Evolutionary conservation across 1,140 invertebrate genomes (phyloP), one percentile per base, ranked within the genome.

Genomic region (Probaryconus sp.): DNA sequence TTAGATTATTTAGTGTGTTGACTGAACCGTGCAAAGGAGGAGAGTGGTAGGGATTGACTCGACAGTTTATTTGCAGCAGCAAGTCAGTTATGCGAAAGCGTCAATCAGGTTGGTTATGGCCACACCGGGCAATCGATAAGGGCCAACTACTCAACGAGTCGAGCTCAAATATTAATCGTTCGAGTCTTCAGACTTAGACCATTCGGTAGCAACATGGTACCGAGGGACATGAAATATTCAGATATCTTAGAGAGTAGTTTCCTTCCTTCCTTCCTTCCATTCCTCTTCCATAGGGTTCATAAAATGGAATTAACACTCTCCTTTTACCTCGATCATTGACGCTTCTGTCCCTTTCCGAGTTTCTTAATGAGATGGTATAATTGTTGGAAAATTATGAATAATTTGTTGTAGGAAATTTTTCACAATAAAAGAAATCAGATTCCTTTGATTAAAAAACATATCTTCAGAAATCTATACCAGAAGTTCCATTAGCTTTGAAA

Each of bases 221-320:
- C 69, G 67, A 71, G 51, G 47, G 45, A 47, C 79, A 82, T 85
- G 75, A 85, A 85, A 83, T 84, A 85, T 84, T 77, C 80, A 85
- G 65, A 47, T 74, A 68, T 83, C 77, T 85, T 83, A 77, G 81
- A 79, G 74, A 78, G 79, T 82, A 84, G 77, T 83, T 82, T 77
- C 16, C 13, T 43, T 24, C 42, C 24, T 83, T 81, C 78, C n/a
- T n/a, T n/a, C n/a, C n/a, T n/a, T n/a, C n/a, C n/a, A n/a, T n/a
- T n/a, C n/a, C n/a, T n/a, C n/a, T n/a, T n/a, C n/a, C n/a, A n/a
- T n/a, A n/a, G n/a, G n/a, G n/a, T n/a, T n/a, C n/a, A n/a, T n/a
- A n/a, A 81, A 85, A 83, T 81, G 77, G 78, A 82, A 85, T 85
- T 85, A 85, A 83, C 82, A 80, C 82, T 47, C 63, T 47, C 40